Conservation (phyloP, 2,888 invertebrate genomes). For the Cryptocephalus moraei region DNA sequence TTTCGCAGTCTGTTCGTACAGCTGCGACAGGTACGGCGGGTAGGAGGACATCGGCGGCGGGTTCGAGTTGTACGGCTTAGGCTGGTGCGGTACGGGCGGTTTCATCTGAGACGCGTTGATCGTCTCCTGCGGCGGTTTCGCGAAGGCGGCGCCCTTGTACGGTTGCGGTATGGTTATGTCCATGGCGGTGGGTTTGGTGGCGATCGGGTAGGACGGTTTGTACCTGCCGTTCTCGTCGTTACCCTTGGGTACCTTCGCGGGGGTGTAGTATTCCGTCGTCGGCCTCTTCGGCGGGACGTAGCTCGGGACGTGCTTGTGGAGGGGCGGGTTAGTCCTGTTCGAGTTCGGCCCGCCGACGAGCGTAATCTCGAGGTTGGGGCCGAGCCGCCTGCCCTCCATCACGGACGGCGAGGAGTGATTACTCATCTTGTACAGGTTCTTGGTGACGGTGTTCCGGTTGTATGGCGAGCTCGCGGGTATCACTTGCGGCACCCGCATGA, state of each 20-base stretch:
- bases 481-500: slow-evolving; percentile 43
- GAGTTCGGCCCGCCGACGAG: slow-evolving; percentile 37
- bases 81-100: background rate
- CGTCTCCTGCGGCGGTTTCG: background rate
- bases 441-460: slow-evolving; percentile 17
- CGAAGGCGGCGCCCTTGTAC: slow-evolving; percentile 1
- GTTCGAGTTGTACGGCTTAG: background rate
- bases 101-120: background rate
- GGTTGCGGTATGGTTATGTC: slow-evolving; percentile 7
- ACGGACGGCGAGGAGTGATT: slow-evolving; percentile 15
- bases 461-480: slow-evolving; percentile 4
- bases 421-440: slow-evolving; percentile 21
- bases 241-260: slow-evolving; percentile 38
- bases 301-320: slow-evolving; percentile 11
- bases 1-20: slow-evolving; percentile 17
- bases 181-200: slow-evolving; percentile 10
- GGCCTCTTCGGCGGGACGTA: slow-evolving; percentile 38
- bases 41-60: slow-evolving; percentile 6
- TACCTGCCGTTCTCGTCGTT: slow-evolving; percentile 27
- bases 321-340: background rate
- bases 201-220: background rate
- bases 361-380: slow-evolving; percentile 63
- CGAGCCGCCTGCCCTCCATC: slow-evolving; percentile 42
- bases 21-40: slow-evolving; percentile 19
- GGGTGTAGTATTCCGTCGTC: slow-evolving; percentile 46